Evolutionary conservation across 2,797 vertebrate genomes (phyloP).

Genomic region (Tokudaia tokunoshimensis): DNA sequence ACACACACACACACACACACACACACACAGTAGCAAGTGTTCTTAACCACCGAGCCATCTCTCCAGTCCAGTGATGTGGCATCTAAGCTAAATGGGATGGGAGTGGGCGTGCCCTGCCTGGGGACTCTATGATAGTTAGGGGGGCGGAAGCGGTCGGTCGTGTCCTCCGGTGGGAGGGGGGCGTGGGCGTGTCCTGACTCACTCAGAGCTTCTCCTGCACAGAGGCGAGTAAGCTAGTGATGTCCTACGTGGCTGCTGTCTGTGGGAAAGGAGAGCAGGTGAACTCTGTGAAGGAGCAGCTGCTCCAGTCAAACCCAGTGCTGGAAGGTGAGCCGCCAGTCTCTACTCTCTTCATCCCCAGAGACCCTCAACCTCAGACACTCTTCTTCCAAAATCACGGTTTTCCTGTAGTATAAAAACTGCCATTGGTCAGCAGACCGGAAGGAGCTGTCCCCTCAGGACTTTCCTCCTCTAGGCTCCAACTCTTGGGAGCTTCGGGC

Average conservation of each 20-base stretch:
- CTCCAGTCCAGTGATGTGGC: not conserved
- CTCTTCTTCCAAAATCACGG: not conserved
- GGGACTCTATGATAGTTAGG: not conserved
- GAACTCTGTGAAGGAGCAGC: slow-evolving; percentile 91
- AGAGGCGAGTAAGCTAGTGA: slow-evolving; percentile 92
- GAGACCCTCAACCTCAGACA: not conserved
- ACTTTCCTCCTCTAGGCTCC: not conserved
- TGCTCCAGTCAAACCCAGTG: slow-evolving; percentile 91
- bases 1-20: too few species aligned
- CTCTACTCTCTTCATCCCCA: not conserved
- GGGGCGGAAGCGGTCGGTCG: not conserved
- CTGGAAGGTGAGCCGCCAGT: slow-evolving; percentile 88
- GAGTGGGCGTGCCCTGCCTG: not conserved
- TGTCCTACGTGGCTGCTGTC: slow-evolving; percentile 91
- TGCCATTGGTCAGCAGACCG: not conserved
- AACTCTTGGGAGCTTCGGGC: not conserved
- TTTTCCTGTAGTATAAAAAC: not conserved
- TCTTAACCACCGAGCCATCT: not conserved
- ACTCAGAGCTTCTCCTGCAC: not conserved
- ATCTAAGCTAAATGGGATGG: not conserved
- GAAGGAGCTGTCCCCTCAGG: not conserved
- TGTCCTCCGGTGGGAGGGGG: not conserved
- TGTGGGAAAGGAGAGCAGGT: slow-evolving; percentile 90
- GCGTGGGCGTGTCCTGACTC: not conserved
- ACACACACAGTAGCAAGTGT: not conserved